These are phyloP conservation scores for Drosophila suboccidentalis DNA, from an alignment of 2,888 invertebrate genomes.

Conservation along the genomic window DNA sequence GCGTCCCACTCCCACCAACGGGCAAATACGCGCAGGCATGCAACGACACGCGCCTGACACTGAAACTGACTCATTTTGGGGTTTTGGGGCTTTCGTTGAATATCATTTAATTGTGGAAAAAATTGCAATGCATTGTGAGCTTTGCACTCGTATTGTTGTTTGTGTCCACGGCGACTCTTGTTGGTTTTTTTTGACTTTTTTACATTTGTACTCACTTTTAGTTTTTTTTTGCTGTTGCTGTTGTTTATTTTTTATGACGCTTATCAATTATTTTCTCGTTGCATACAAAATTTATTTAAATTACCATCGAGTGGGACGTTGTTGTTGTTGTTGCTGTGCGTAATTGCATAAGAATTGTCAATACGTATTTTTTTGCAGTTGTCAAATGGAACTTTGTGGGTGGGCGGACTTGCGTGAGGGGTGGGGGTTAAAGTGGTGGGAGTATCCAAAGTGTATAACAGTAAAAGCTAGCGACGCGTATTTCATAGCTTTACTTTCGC, in stretches of 20 bases:
- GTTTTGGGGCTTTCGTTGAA: conserved; percentile 52
- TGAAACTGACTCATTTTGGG: conserved; percentile 66
- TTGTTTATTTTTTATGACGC: conserved; percentile 44
- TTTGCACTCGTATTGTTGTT: conserved; percentile 41
- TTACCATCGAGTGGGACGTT: conserved; percentile 23
- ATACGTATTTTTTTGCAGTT: conserved; percentile 31
- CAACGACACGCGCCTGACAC: conserved; percentile 64
- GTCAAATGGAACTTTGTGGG: conserved; percentile 23
- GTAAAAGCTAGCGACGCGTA: conserved; percentile 30
- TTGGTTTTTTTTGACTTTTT: conserved; percentile 10
- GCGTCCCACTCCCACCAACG: conserved; percentile 17
- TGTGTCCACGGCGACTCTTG: conserved; percentile 11
- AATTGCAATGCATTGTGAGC: conserved; percentile 39
- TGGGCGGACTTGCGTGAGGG: conserved; percentile 12
- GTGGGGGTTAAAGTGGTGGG: not conserved
- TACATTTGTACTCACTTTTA: conserved; percentile 18
- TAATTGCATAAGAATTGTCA: conserved; percentile 71
- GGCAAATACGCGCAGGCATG: conserved; percentile 61
- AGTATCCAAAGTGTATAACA: conserved; percentile 28
- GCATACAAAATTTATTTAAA: conserved; percentile 65
- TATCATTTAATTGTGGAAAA: conserved; percentile 55
- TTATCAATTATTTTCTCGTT: conserved; percentile 71
- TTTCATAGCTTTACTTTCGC: conserved; percentile 48
- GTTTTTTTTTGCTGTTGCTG: conserved; percentile 15
- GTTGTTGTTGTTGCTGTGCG: conserved; percentile 17